These are phyloP conservation scores for Malacosoma neustria DNA, from an alignment of 2,888 invertebrate genomes.

Conservation along the genomic window DNA sequence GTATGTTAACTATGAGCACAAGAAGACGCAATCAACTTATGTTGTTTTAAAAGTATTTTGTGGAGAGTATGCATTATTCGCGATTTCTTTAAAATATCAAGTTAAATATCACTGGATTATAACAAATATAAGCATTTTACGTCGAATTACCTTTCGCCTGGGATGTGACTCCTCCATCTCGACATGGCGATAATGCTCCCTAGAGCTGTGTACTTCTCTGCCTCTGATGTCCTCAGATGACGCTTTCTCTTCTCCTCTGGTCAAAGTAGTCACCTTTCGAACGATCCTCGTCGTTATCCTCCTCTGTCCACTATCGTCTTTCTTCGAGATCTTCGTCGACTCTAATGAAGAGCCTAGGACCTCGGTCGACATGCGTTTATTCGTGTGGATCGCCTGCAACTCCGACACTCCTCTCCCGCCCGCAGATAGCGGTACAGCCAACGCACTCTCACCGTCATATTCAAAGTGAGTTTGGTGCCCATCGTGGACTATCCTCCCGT, in stretches of 20 bases:
- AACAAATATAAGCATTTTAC: no score
- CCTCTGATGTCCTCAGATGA: slow-evolving; percentile 80
- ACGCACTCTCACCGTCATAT: slow-evolving; percentile 57
- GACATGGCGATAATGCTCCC: slow-evolving; percentile 74
- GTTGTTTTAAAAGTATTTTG: no score
- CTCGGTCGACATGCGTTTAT: slow-evolving; percentile 88
- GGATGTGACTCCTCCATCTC: slow-evolving; percentile 78
- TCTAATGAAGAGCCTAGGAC: slow-evolving; percentile 89
- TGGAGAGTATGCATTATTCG: no score
- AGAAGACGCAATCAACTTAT: no score
- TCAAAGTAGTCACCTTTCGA: slow-evolving; percentile 90
- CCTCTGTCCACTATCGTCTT: slow-evolving; percentile 84
- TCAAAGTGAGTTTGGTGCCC: slow-evolving; percentile 70
- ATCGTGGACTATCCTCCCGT: slow-evolving; percentile 61
- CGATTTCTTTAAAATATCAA: no score
- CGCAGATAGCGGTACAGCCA: slow-evolving; percentile 58
- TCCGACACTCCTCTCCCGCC: slow-evolving; percentile 65
- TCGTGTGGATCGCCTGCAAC: slow-evolving; percentile 86
- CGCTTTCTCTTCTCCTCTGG: slow-evolving; percentile 88
- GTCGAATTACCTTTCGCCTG: slow-evolving; percentile 85
- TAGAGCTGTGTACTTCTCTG: slow-evolving; percentile 72
- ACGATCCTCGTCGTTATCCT: slow-evolving; percentile 91
- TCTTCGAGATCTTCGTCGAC: slow-evolving; percentile 87
- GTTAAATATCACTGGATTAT: no score
- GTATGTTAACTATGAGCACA: no score